Percentiles rank a stretch among this genome's conserved stretches.
Conservation (phyloP, 2,797 vertebrate genomes). For the Cyclura pinguis region DNA sequence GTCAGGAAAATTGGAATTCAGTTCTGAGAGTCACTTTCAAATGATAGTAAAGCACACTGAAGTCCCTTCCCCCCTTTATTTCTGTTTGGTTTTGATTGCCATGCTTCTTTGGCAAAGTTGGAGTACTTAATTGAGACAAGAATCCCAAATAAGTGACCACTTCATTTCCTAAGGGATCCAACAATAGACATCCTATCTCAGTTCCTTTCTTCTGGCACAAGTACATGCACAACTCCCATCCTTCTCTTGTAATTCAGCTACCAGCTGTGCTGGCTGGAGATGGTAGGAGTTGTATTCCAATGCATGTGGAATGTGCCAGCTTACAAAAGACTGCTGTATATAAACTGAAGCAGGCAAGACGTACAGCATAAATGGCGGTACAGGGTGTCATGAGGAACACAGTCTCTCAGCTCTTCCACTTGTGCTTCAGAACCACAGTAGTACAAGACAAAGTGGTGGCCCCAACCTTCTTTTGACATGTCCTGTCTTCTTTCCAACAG, state of each 20-base stretch:
- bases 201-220: neutral
- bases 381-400: neutral
- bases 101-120: neutral
- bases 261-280: neutral
- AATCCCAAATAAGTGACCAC: neutral
- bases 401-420: neutral
- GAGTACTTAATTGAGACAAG: neutral
- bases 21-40: slow-evolving; percentile 55
- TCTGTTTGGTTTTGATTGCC: neutral
- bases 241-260: neutral
- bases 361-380: no score
- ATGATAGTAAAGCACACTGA: neutral
- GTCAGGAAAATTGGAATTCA: slow-evolving; percentile 65
- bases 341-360: neutral
- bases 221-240: no score
- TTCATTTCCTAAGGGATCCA: neutral
- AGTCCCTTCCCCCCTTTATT: no score
- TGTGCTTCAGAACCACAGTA: neutral
- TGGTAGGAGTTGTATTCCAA: neutral
- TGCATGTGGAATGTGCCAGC: neutral
- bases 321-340: neutral
- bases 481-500: slow-evolving; percentile 73
- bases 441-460: neutral
- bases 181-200: neutral
- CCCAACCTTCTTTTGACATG: fast-evolving